phyloP scores from a whole-genome alignment of 2,797 vertebrate species.

The Scolopax bukidnonensis region DNA sequence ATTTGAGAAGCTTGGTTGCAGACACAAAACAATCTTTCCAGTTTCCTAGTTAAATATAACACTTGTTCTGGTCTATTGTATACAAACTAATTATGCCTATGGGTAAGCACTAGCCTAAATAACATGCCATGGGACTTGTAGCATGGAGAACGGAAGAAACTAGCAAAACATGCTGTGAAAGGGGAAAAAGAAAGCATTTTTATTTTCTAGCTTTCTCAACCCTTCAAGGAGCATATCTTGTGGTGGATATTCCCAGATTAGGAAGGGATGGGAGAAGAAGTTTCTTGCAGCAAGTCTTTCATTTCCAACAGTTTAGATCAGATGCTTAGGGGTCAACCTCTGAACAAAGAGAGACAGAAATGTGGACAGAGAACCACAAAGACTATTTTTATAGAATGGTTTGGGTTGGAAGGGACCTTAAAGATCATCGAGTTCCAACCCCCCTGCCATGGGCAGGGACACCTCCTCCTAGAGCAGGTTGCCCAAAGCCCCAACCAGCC shows the following conservation, averaged over 20 bases:
- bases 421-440: no score
- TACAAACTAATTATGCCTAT: background rate
- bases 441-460: no score
- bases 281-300: background rate
- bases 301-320: background rate
- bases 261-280: background rate
- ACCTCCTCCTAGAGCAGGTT: no score
- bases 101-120: background rate
- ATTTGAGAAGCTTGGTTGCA: background rate
- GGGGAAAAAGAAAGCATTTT: rapidly evolving
- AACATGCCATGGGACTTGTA: background rate
- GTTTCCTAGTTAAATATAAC: background rate
- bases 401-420: no score
- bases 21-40: background rate
- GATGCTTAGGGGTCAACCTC: background rate
- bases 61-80: background rate
- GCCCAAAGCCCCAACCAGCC: no score
- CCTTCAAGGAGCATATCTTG: background rate
- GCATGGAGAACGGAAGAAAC: background rate
- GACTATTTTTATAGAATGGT: background rate
- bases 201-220: background rate
- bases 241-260: background rate
- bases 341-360: background rate
- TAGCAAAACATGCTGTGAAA: background rate
- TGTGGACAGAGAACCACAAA: rapidly evolving